Evolutionary conservation across 2,797 vertebrate species (phyloP).

Genomic region (Danio jaintianensis): DNA sequence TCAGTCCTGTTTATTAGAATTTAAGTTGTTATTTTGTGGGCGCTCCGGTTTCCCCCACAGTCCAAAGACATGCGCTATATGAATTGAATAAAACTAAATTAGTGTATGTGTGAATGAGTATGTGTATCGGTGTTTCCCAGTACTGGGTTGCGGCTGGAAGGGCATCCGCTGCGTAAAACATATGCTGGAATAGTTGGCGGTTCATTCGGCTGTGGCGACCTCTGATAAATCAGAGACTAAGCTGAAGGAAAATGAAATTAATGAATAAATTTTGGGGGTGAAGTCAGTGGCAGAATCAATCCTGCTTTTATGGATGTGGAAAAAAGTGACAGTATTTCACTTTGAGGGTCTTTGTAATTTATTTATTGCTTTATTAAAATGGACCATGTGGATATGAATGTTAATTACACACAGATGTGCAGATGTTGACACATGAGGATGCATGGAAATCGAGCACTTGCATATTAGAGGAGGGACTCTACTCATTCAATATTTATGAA

Average conservation of each 20-base stretch:
- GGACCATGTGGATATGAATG: neutral
- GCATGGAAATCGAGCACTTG: neutral
- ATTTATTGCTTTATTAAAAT: neutral
- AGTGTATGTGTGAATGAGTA: too few species aligned
- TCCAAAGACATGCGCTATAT: too few species aligned
- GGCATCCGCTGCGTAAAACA: too few species aligned
- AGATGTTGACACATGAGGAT: neutral
- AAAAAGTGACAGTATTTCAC: neutral
- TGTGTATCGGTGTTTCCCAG: too few species aligned
- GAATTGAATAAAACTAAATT: too few species aligned
- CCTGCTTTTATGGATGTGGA: neutral
- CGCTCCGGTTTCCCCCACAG: too few species aligned
- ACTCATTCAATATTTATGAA: conserved; percentile 8
- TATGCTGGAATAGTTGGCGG: too few species aligned
- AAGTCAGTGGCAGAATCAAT: neutral
- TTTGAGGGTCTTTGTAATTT: neutral
- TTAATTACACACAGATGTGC: neutral
- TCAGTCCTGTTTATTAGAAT: neutral
- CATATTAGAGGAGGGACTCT: neutral
- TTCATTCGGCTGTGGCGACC: too few species aligned
- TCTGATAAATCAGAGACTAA: too few species aligned
- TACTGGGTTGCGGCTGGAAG: too few species aligned
- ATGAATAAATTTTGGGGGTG: too few species aligned
- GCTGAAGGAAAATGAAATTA: too few species aligned
- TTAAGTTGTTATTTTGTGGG: neutral